Base-by-base conservation (phyloP, 2,888 invertebrate genomes). In the Brachypterus glaber region DNA sequence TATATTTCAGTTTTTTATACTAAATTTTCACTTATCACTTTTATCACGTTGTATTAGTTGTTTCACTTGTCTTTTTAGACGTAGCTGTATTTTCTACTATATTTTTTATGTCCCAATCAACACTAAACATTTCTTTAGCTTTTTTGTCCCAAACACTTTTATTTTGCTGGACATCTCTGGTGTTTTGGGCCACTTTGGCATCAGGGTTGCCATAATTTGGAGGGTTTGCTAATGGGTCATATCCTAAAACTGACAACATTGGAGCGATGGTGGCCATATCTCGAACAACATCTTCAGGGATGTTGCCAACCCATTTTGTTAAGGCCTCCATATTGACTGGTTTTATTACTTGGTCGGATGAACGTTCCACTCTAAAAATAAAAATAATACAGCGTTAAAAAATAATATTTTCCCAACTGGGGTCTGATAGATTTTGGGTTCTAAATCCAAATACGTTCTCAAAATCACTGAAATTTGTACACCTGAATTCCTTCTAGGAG, bases 311-410 rank as follows among this genome's bases (percentile, higher is more conserved):
- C 91, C 90, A 91, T 70, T 89, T 90, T 55, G 80, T 78, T 47
- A 97, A 73, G 32, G 97, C 97, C 68, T 96, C 96, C 59, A 90
- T 72, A 72, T 98, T 97, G 43, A 98, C 87, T 9, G 97, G 93
- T 59, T 96, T 95, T 65, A 97, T 91, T 55, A 98, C 95, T 75
- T 97, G 97, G 73, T 97, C 96, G 46, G 93, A 93, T 32, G 95
- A 95, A 44, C 95, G 79, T 70, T 97, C 96, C 63, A 92, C 90
- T 69, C 93, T 95, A 72, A 38, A 66, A 68, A 48, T 47, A 49
- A 45, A 30, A 48, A 46, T 40, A 7, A n/a, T n/a, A n/a, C n/a
- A n/a, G n/a, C n/a, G n/a, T n/a, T n/a, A n/a, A n/a, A n/a, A n/a
- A n/a, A n/a, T n/a, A n/a, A n/a, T n/a, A n/a, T n/a, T n/a, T n/a